These are phyloP conservation scores for Heliconius himera DNA, from an alignment of 1,140 invertebrate species.

Conservation along the genomic window DNA sequence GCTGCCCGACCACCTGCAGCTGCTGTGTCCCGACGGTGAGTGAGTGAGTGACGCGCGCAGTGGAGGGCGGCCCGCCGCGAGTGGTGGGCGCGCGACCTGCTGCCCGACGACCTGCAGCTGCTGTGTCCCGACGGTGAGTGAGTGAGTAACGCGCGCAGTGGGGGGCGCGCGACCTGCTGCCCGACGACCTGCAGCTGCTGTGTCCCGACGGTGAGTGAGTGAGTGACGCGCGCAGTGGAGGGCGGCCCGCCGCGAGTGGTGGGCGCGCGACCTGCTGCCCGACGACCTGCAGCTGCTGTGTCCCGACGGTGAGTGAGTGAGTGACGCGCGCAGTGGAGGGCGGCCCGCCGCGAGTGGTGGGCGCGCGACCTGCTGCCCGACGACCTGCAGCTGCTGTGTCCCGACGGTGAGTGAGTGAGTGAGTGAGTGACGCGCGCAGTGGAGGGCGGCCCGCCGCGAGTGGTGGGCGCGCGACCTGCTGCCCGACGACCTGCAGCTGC, in stretches of 20 bases:
- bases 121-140: conserved; percentile 95
- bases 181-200: conserved; percentile 95
- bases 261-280: conserved; percentile 95
- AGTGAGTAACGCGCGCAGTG: too few species aligned
- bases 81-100: conserved; percentile 96
- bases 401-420: conserved; percentile 93
- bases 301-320: conserved; percentile 93
- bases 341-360: conserved; percentile 95
- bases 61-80: conserved; percentile 94
- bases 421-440: too few species aligned
- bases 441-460: conserved; percentile 93
- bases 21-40: conserved; percentile 95
- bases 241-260: conserved; percentile 93
- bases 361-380: conserved; percentile 94
- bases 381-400: conserved; percentile 96
- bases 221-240: too few species aligned
- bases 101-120: conserved; percentile 95
- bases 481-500: conserved; percentile 94
- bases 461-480: conserved; percentile 97
- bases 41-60: too few species aligned
- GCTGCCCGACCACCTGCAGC: conserved; percentile 94
- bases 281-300: conserved; percentile 97
- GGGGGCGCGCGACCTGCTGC: conserved; percentile 96
- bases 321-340: too few species aligned
- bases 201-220: conserved; percentile 95